Conservation (phyloP, 2,888 invertebrate species). For the Zootermopsis nevadensis region DNA sequence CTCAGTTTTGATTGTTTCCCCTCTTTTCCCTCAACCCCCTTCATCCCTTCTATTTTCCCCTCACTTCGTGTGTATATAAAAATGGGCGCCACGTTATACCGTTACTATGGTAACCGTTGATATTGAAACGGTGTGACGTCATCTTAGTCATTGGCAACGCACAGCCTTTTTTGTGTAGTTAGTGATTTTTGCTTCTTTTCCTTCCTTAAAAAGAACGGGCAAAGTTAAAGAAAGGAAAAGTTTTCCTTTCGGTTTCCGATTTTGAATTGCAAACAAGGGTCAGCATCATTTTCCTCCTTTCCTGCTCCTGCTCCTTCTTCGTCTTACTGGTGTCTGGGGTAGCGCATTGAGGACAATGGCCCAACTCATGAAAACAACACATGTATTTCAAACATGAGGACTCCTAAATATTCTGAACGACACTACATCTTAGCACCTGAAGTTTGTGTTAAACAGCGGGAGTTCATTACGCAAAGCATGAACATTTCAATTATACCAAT, state of each 20-base stretch:
- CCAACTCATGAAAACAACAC: background rate
- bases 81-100: slow-evolving; percentile 39
- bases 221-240: background rate
- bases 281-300: background rate
- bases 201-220: background rate
- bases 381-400: background rate
- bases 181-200: slow-evolving; percentile 31
- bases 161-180: slow-evolving; percentile 37
- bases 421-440: background rate
- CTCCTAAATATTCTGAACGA: background rate
- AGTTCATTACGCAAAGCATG: too few relatives aligned
- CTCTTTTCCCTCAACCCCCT: slow-evolving; percentile 5
- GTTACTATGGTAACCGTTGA: slow-evolving; percentile 41
- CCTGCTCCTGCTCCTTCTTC: background rate
- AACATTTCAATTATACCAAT: too few relatives aligned
- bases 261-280: slow-evolving; percentile 16
- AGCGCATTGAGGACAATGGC: background rate
- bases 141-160: slow-evolving; percentile 31
- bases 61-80: slow-evolving; percentile 43
- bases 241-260: background rate
- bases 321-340: background rate
- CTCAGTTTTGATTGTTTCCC: slow-evolving; percentile 37
- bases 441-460: background rate
- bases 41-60: slow-evolving; percentile 22
- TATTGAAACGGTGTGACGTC: slow-evolving; percentile 39